A percentile compares a stretch with the other conserved stretches of the same genome.
These are phyloP conservation scores for Acanthacorydalis orientalis DNA, from an alignment of 2,888 invertebrate genomes.

Conservation along the genomic window DNA sequence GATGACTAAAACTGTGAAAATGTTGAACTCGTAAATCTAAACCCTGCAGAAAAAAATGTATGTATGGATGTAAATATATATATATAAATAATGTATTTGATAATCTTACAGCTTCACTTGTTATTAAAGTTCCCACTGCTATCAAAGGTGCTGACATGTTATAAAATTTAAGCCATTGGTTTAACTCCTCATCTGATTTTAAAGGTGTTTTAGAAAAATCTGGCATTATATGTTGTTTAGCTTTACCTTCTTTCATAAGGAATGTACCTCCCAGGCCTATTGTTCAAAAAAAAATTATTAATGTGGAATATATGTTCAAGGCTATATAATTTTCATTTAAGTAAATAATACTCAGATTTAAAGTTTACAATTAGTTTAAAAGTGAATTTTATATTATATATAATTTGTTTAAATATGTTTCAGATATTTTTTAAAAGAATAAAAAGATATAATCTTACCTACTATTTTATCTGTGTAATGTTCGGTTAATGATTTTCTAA, in stretches of 20 bases:
- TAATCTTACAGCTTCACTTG: slow-evolving; percentile 56
- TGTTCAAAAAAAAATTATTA: too few relatives aligned
- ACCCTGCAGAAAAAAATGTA: slow-evolving; percentile 36
- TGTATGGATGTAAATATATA: not conserved
- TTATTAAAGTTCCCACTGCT: slow-evolving; percentile 75
- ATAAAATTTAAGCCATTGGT: slow-evolving; percentile 81
- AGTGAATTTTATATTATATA: too few relatives aligned
- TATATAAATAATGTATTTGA: not conserved
- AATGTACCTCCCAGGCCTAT: slow-evolving; percentile 81
- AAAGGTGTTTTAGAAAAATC: slow-evolving; percentile 71
- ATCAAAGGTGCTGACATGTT: slow-evolving; percentile 80
- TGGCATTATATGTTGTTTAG: slow-evolving; percentile 89
- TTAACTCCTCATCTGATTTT: slow-evolving; percentile 51
- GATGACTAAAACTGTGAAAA: slow-evolving; percentile 80
- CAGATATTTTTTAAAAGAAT: too few relatives aligned
- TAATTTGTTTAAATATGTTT: too few relatives aligned
- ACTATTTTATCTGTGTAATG: slow-evolving; percentile 54
- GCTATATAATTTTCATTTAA: too few relatives aligned
- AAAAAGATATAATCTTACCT: slow-evolving; percentile 39
- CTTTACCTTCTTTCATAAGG: slow-evolving; percentile 63
- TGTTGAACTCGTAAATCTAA: slow-evolving; percentile 87
- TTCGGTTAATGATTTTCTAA: slow-evolving; percentile 49
- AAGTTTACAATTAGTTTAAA: too few relatives aligned
- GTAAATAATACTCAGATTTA: too few relatives aligned
- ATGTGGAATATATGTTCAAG: too few relatives aligned